A percentile compares a stretch with the other conserved stretches of the same genome.
phyloP scores from a whole-genome alignment of 1,140 invertebrate species.

The Dysdera silvatica region DNA sequence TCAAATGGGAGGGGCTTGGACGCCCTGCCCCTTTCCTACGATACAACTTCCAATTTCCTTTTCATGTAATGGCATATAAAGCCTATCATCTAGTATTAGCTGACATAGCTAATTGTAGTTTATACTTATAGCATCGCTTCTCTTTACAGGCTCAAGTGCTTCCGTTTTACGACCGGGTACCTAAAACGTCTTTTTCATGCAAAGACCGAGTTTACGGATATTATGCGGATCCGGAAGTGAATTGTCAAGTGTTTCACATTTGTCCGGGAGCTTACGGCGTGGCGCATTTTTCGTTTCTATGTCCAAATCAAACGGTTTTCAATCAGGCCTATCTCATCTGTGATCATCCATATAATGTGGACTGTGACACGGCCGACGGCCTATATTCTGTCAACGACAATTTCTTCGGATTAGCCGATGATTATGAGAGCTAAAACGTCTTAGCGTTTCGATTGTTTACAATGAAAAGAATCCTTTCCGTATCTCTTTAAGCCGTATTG shows the following conservation, averaged over 20 bases:
- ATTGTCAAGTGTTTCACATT: slow-evolving; percentile 59
- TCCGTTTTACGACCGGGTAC: slow-evolving; percentile 18
- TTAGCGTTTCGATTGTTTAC: too few relatives aligned
- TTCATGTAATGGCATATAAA: too few relatives aligned
- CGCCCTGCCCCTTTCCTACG: too few relatives aligned
- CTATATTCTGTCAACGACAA: slow-evolving; percentile 57
- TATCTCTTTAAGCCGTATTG: too few relatives aligned
- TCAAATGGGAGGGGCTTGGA: too few relatives aligned
- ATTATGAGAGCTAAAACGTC: too few relatives aligned
- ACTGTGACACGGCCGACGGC: slow-evolving; percentile 58
- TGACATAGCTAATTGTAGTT: too few relatives aligned
- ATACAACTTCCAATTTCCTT: too few relatives aligned
- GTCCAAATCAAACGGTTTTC: slow-evolving; percentile 66
- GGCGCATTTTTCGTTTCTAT: slow-evolving; percentile 63
- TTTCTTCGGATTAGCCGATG: slow-evolving; percentile 12
- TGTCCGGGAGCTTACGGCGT: slow-evolving; percentile 55
- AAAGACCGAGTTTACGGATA: slow-evolving; percentile 51
- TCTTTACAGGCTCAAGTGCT: slow-evolving; percentile 14
- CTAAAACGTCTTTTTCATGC: slow-evolving; percentile 48
- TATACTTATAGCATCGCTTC: too few relatives aligned
- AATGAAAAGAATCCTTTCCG: too few relatives aligned
- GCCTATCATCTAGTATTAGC: too few relatives aligned
- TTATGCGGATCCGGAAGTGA: slow-evolving; percentile 56
- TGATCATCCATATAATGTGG: slow-evolving; percentile 75
- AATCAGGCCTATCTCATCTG: slow-evolving; percentile 69